Percentiles rank a stretch among this genome's conserved stretches.
Evolutionary conservation across 2,888 invertebrate genomes (phyloP).

Genomic region (Acrobasis repandana): DNA sequence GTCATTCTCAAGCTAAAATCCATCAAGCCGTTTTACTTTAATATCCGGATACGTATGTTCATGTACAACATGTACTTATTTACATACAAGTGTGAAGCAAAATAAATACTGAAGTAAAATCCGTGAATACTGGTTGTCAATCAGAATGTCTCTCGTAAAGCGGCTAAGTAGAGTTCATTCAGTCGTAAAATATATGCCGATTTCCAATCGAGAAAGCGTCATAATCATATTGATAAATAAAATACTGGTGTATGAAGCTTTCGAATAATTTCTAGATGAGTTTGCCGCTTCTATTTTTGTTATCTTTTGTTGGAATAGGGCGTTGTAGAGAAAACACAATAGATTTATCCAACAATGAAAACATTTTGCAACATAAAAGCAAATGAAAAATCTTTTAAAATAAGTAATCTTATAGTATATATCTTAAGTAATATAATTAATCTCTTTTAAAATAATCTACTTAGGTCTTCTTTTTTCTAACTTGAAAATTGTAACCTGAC

Average conservation of each 20-base stretch:
- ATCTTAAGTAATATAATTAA: too few relatives aligned
- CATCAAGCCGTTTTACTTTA: too few relatives aligned
- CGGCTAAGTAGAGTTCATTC: slow-evolving; percentile 2
- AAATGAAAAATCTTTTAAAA: too few relatives aligned
- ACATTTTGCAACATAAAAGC: too few relatives aligned
- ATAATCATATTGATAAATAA: background rate
- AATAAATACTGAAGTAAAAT: background rate
- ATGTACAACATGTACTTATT: background rate
- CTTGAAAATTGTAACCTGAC: too few relatives aligned
- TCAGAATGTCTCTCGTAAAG: background rate
- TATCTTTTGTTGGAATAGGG: background rate
- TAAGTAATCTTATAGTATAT: too few relatives aligned
- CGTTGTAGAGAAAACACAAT: background rate
- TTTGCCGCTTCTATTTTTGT: background rate
- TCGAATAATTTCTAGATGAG: background rate
- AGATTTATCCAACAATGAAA: too few relatives aligned
- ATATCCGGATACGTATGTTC: too few relatives aligned
- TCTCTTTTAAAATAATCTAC: too few relatives aligned
- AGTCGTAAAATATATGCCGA: slow-evolving; percentile 2
- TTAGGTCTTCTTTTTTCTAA: too few relatives aligned
- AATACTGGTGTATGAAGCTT: background rate
- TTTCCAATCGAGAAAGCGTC: slow-evolving; percentile 3
- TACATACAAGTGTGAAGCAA: background rate
- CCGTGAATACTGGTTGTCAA: background rate
- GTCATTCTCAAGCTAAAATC: too few relatives aligned